phyloP scores from a whole-genome alignment of 2,113 vertebrate species.

The Rhinolophus sinicus region DNA sequence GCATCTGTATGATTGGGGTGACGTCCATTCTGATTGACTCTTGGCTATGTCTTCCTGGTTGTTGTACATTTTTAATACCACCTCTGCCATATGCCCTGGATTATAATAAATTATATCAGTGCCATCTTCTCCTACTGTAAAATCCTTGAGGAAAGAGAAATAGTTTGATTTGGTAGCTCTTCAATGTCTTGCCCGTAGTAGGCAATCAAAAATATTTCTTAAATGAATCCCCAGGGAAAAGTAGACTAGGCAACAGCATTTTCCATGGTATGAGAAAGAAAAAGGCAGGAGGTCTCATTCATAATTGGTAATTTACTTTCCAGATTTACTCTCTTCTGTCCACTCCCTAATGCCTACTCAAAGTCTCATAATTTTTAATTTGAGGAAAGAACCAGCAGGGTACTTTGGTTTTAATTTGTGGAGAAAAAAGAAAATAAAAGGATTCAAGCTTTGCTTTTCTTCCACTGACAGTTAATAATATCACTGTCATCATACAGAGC shows the following conservation, averaged over 20 bases:
- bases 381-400: constrained; percentile 40
- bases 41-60: neutral
- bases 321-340: neutral
- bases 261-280: neutral
- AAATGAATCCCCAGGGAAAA: constrained; percentile 31
- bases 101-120: neutral
- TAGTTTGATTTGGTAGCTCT: neutral
- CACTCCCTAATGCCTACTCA: constrained; percentile 37
- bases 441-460: constrained; percentile 55
- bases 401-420: constrained; percentile 61
- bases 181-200: neutral
- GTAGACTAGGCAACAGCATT: neutral
- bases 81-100: neutral
- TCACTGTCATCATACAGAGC: constrained; percentile 30
- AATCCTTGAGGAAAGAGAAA: neutral
- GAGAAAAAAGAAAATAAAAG: constrained; percentile 39
- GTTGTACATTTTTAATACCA: neutral
- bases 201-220: constrained; percentile 29
- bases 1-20: neutral
- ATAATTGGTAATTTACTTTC: neutral
- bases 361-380: constrained; percentile 60
- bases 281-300: neutral
- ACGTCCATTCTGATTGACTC: neutral
- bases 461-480: constrained; percentile 50
- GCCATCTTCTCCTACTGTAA: neutral